A percentile compares a stretch with the other conserved stretches of the same genome.
Conservation (phyloP, 2,113 vertebrate genomes). For the Daboia siamensis region DNA sequence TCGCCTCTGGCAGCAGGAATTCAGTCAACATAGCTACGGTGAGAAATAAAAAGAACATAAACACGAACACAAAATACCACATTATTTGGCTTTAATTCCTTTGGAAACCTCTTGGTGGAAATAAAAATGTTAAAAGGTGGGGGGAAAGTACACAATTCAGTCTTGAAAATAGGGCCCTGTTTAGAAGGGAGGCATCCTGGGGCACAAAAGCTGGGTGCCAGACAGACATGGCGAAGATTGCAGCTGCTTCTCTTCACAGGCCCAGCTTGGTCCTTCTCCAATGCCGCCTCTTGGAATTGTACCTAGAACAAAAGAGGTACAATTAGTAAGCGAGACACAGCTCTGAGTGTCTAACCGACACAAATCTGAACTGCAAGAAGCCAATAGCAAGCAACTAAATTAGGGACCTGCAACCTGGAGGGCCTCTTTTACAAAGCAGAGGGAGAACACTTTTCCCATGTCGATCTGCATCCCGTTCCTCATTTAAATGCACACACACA, state of each 20-base stretch:
- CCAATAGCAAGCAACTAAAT: neutral
- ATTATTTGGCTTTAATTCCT: constrained; percentile 47
- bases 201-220: neutral
- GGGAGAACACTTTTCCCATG: neutral
- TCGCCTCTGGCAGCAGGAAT: neutral
- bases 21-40: neutral
- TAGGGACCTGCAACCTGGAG: neutral
- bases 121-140: neutral
- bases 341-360: neutral
- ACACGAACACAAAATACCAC: constrained; percentile 41
- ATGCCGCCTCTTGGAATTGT: constrained; percentile 99
- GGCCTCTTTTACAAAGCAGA: neutral
- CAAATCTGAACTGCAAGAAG: neutral
- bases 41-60: constrained; percentile 38
- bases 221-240: neutral
- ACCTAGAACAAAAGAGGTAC: constrained; percentile 71
- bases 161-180: neutral
- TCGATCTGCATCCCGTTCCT: neutral
- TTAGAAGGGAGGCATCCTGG: constrained; percentile 2
- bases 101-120: constrained; percentile 11
- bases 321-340: constrained; percentile 27
- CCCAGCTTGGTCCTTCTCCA: constrained; percentile 99
- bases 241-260: constrained; percentile 73
- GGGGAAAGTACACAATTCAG: neutral
- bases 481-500: neutral